These are phyloP conservation scores for Myopa testacea DNA, from an alignment of 2,888 invertebrate genomes.

Conservation along the genomic window DNA sequence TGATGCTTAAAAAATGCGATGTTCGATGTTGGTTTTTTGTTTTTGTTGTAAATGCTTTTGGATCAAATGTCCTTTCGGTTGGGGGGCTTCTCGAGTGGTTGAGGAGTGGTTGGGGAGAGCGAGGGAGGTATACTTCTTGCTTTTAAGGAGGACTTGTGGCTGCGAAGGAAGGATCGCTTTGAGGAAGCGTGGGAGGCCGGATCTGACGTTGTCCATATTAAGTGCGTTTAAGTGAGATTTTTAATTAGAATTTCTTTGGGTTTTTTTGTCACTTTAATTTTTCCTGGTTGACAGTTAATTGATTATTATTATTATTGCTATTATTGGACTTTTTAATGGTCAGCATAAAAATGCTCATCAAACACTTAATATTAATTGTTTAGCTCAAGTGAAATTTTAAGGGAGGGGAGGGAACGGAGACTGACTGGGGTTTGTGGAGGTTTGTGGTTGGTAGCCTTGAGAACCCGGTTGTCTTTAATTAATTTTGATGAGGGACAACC, in stretches of 20 bases:
- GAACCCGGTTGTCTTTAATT: not conserved
- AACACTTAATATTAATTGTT: not conserved
- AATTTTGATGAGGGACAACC: not conserved
- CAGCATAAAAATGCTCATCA: not conserved
- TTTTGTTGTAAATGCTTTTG: not conserved
- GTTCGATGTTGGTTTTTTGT: constrained; percentile 16
- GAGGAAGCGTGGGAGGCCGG: not conserved
- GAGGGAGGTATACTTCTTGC: not conserved
- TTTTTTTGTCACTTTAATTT: not conserved
- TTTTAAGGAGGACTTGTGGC: not conserved
- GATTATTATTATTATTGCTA: not conserved
- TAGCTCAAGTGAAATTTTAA: not conserved
- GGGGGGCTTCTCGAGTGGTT: not conserved
- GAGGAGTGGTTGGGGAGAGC: not conserved
- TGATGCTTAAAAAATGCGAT: constrained; percentile 37
- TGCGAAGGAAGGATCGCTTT: not conserved
- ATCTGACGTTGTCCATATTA: constrained; percentile 4
- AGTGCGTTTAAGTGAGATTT: constrained; percentile 18
- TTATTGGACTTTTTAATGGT: constrained; percentile 13
- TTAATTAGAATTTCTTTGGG: constrained; percentile 13
- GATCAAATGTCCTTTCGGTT: constrained; percentile 30
- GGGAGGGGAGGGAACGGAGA: too few species aligned
- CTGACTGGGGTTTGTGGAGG: too few species aligned
- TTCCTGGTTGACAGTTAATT: constrained; percentile 18
- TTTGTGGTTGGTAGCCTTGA: too few species aligned